Conservation (phyloP, 1,140 invertebrate genomes). For the Drosophila watanabei region DNA sequence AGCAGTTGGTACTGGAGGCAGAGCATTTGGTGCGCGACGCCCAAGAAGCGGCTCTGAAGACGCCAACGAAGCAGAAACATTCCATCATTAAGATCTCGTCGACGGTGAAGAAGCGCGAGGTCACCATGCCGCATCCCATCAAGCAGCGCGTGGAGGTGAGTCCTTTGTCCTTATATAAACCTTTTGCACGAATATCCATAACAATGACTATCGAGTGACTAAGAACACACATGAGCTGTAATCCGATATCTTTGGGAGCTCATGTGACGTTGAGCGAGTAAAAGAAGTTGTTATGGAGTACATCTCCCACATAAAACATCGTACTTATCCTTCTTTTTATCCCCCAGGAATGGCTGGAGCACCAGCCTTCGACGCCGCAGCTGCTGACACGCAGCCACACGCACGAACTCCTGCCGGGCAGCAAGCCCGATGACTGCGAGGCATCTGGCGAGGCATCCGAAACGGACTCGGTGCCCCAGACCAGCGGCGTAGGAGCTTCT, state of each 20-base stretch:
- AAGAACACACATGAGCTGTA: neutral
- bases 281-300: neutral
- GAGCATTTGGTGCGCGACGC: slow-evolving; percentile 85
- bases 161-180: neutral
- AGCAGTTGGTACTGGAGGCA: slow-evolving; percentile 84
- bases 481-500: slow-evolving; percentile 12
- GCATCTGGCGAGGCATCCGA: slow-evolving; percentile 95
- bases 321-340: neutral
- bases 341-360: slow-evolving; percentile 81
- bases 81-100: slow-evolving; percentile 82
- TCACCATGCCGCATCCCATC: slow-evolving; percentile 76
- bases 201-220: neutral
- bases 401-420: slow-evolving; percentile 30
- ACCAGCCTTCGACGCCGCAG: slow-evolving; percentile 72
- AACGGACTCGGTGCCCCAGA: slow-evolving; percentile 89
- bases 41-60: slow-evolving; percentile 79
- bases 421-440: slow-evolving; percentile 89
- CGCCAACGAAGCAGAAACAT: slow-evolving; percentile 85
- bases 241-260: neutral
- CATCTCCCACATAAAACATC: neutral
- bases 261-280: neutral
- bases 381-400: slow-evolving; percentile 55
- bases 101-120: slow-evolving; percentile 83
- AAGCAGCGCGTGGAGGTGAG: slow-evolving; percentile 83
- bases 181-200: neutral